These are phyloP conservation scores for Cromileptes altivelis DNA, from an alignment of 2,113 vertebrate genomes.

Conservation along the genomic window DNA sequence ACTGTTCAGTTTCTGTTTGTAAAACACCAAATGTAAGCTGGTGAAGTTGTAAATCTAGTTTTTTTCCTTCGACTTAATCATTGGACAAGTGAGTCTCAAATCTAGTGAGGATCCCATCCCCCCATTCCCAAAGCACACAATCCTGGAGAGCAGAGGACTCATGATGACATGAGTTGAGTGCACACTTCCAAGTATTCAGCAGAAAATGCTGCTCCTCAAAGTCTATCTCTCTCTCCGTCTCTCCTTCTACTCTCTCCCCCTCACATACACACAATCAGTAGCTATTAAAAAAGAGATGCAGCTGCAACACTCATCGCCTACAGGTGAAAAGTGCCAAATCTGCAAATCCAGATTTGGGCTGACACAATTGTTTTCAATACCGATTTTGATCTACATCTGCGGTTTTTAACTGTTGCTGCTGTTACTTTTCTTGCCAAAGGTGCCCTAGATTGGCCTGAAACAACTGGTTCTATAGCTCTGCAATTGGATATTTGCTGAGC, in stretches of 20 bases:
- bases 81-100: background rate
- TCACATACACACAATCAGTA: background rate
- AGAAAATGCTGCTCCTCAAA: slow-evolving; percentile 7
- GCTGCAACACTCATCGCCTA: background rate
- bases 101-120: background rate
- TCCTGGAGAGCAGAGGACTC: background rate
- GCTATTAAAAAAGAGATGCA: background rate
- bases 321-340: background rate
- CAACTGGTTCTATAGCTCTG: background rate
- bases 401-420: background rate
- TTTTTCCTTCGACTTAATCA: background rate
- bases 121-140: background rate
- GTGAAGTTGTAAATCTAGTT: background rate
- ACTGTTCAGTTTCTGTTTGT: background rate
- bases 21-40: background rate
- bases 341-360: background rate
- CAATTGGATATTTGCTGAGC: background rate
- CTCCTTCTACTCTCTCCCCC: no score
- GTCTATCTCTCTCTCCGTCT: no score
- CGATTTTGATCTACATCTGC: background rate
- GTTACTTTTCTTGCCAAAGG: background rate
- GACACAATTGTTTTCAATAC: background rate
- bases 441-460: background rate
- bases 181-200: background rate
- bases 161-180: background rate